Evolutionary conservation across 2,888 invertebrate genomes (phyloP).

Genomic region (Blastobasis adustella): DNA sequence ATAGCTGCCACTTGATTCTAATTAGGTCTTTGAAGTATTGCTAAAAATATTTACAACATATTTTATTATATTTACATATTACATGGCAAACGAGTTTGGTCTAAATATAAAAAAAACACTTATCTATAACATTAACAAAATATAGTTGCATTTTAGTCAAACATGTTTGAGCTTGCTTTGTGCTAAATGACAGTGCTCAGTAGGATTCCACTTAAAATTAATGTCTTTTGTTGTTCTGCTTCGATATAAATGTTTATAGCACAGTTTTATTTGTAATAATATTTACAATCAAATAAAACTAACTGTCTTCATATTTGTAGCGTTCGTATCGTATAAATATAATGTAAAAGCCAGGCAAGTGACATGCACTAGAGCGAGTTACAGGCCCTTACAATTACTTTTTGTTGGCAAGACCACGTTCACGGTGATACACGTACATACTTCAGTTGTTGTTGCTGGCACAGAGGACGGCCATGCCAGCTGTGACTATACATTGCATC

Average conservation of each 20-base stretch:
- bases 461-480: too few species aligned
- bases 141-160: constrained; percentile 35
- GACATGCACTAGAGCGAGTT: neutral
- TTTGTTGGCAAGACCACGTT: constrained; percentile 3
- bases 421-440: neutral
- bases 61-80: constrained; percentile 37
- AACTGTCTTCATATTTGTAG: neutral
- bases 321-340: neutral
- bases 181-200: constrained; percentile 29
- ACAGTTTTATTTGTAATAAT: constrained; percentile 1
- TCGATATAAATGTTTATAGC: constrained; percentile 2
- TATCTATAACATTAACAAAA: constrained; percentile 18
- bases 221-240: constrained; percentile 34
- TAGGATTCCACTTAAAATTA: constrained; percentile 21
- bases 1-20: too few species aligned
- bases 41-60: constrained; percentile 10
- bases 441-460: neutral
- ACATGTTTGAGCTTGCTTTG: constrained; percentile 35
- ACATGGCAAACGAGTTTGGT: constrained; percentile 68
- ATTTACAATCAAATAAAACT: constrained; percentile 6
- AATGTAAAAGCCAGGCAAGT: constrained; percentile 3
- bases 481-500: too few species aligned
- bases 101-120: constrained; percentile 29
- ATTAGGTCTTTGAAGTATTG: too few species aligned
- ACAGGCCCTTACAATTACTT: neutral